Evolutionary conservation across 2,888 invertebrate genomes (phyloP).

Genomic region (Plutella xylostella): DNA sequence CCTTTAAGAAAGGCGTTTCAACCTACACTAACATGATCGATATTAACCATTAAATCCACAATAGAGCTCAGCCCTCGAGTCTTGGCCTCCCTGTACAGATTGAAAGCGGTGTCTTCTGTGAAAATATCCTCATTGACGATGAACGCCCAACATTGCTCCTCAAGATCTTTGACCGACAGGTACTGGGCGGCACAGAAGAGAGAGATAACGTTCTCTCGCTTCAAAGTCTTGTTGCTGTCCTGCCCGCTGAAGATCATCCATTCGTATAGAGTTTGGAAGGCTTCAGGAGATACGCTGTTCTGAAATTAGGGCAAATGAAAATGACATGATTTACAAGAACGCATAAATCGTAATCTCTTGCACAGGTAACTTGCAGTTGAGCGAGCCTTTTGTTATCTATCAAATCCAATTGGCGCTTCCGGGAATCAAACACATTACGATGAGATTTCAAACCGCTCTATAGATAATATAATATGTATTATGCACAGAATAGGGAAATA

Average conservation of each 20-base stretch:
- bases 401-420: no score
- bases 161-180: constrained; percentile 78
- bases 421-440: no score
- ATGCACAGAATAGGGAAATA: no score
- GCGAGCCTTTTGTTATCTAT: no score
- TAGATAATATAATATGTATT: background rate
- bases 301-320: constrained; percentile 21
- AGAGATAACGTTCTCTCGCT: constrained; percentile 77
- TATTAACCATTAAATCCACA: constrained; percentile 74
- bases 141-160: constrained; percentile 83
- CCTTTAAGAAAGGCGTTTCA: no score
- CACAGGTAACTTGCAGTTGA: no score
- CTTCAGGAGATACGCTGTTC: constrained; percentile 58
- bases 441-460: no score
- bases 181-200: constrained; percentile 79
- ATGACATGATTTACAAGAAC: no score
- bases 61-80: constrained; percentile 68
- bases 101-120: constrained; percentile 79
- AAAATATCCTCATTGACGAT: constrained; percentile 77
- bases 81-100: constrained; percentile 73
- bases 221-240: constrained; percentile 74
- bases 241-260: constrained; percentile 80
- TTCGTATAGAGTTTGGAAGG: constrained; percentile 80
- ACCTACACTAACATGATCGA: background rate
- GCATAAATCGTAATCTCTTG: no score